Conservation (phyloP, 1,140 invertebrate species). For the Trachelipus rathkii region DNA sequence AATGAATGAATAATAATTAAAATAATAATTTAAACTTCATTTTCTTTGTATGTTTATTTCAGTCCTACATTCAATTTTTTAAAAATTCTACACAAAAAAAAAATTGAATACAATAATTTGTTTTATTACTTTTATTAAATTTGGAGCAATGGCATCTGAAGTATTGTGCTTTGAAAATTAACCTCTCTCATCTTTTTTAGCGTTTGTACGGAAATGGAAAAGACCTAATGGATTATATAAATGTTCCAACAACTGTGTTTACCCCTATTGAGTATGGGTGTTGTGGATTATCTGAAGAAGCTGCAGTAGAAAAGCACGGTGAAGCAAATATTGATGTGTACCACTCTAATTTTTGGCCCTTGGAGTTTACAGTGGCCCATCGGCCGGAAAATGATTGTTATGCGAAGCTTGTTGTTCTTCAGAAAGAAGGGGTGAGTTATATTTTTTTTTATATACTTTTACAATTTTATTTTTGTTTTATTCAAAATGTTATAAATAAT, state of each 20-base stretch:
- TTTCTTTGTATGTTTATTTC: no score
- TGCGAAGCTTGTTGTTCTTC: constrained; percentile 58
- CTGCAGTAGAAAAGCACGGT: constrained; percentile 63
- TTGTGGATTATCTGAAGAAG: constrained; percentile 90
- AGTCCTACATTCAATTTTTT: no score
- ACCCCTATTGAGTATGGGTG: constrained; percentile 93
- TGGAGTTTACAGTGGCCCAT: constrained; percentile 91
- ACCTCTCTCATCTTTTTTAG: not conserved
- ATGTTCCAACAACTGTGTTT: constrained; percentile 95
- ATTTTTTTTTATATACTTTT: no score
- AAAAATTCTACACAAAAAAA: no score
- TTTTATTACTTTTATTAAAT: no score
- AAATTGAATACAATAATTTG: no score
- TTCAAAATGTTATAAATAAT: no score
- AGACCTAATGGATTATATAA: constrained; percentile 77
- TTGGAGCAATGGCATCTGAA: not conserved
- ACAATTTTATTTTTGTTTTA: no score
- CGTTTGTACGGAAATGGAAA: constrained; percentile 62
- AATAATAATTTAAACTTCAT: no score
- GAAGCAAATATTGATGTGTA: constrained; percentile 65
- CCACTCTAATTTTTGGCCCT: constrained; percentile 88
- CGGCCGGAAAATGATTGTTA: constrained; percentile 60
- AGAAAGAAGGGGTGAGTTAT: not conserved
- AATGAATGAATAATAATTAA: no score
- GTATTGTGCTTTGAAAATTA: not conserved